Percentiles rank a stretch among this genome's conserved stretches.
These are phyloP conservation scores for Saccostrea echinata DNA, from an alignment of 1,140 invertebrate genomes.

Conservation along the genomic window DNA sequence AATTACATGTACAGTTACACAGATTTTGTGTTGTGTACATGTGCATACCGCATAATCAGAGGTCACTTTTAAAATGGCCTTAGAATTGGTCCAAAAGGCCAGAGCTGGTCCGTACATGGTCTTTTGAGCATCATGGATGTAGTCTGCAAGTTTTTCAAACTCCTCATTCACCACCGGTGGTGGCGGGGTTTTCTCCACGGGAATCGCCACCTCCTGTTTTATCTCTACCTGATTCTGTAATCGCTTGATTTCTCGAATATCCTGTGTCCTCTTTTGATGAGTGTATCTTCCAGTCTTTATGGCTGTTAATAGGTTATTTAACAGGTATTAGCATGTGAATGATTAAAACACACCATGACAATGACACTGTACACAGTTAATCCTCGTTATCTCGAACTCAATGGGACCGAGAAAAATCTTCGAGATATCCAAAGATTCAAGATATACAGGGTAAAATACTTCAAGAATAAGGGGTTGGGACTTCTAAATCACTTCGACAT, in stretches of 20 bases:
- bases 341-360: too few relatives aligned
- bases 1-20: background rate
- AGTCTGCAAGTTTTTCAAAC: conserved; percentile 32
- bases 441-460: too few relatives aligned
- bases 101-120: conserved; percentile 51
- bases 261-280: conserved; percentile 72
- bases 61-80: conserved; percentile 45
- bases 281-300: conserved; percentile 78
- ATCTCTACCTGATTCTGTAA: conserved; percentile 46
- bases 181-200: too few relatives aligned
- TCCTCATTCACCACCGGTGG: conserved; percentile 41
- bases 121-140: conserved; percentile 48
- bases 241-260: conserved; percentile 73
- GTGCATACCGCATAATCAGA: conserved; percentile 48
- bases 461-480: too few relatives aligned
- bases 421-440: too few relatives aligned
- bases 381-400: too few relatives aligned
- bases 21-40: background rate
- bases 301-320: conserved; percentile 44
- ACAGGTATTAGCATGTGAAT: too few relatives aligned
- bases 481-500: too few relatives aligned
- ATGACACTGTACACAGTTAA: too few relatives aligned
- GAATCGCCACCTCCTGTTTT: background rate
- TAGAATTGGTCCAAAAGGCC: conserved; percentile 48
- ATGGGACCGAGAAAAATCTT: too few relatives aligned